Percentiles rank a stretch among this genome's conserved stretches.
Evolutionary conservation across 2,888 invertebrate genomes (phyloP).

Genomic region (Pammene aurita): DNA sequence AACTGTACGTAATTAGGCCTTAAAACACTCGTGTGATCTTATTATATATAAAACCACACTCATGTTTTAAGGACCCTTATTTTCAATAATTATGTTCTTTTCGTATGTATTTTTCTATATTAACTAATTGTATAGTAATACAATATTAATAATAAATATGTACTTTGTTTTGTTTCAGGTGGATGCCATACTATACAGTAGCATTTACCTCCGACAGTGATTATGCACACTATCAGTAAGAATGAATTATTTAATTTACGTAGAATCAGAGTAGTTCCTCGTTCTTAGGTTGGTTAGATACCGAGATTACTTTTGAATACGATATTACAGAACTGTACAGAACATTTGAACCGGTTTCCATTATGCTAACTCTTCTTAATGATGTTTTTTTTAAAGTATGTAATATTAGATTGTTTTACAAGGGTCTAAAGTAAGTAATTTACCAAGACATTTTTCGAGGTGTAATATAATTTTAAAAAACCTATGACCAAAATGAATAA

Average conservation of each 20-base stretch:
- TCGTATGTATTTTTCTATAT: neutral
- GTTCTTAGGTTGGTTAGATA: neutral
- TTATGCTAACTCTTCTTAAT: neutral
- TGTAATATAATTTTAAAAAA: no score
- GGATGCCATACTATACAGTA: conserved; percentile 58
- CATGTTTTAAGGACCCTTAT: no score
- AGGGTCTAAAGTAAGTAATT: no score
- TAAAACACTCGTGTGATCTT: no score
- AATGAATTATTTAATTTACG: conserved; percentile 37
- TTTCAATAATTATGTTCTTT: no score
- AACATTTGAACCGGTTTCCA: neutral
- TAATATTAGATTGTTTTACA: no score
- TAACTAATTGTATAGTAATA: neutral
- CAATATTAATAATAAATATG: conserved; percentile 16
- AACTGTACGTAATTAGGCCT: no score
- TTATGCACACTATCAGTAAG: conserved; percentile 41
- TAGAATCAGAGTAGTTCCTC: conserved; percentile 28
- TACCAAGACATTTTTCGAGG: no score
- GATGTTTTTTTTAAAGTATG: no score
- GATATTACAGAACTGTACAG: neutral
- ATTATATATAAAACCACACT: no score
- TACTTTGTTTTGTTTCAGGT: conserved; percentile 71
- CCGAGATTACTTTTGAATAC: neutral
- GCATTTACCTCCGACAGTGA: conserved; percentile 43
- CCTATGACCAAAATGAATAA: no score